Percentiles rank a stretch among this genome's conserved stretches.
phyloP scores from a whole-genome alignment of 2,888 invertebrate species.

The Scrobipalpa atriplicella region DNA sequence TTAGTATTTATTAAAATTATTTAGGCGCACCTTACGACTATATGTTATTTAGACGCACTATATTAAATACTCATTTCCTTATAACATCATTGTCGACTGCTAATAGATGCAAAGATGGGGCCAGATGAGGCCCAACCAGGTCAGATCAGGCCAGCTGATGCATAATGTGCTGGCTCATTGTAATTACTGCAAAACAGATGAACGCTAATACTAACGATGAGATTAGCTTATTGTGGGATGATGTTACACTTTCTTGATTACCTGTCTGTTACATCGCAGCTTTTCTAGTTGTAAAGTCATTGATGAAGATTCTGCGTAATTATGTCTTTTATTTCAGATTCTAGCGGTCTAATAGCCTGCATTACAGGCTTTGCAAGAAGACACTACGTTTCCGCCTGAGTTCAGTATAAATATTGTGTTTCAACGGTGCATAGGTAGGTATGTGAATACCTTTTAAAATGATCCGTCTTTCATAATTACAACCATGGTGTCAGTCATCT shows the following conservation, averaged over 20 bases:
- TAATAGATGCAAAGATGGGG: constrained; percentile 29
- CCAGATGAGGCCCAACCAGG: not conserved
- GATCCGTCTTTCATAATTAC: too few species aligned
- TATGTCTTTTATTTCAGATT: not conserved
- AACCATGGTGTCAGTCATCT: too few species aligned
- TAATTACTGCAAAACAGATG: constrained; percentile 37
- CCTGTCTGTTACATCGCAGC: constrained; percentile 8
- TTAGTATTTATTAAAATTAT: too few species aligned
- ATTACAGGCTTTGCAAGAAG: too few species aligned
- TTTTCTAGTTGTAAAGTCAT: not conserved
- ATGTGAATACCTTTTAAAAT: too few species aligned
- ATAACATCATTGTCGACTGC: not conserved
- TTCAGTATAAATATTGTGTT: too few species aligned
- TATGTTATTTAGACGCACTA: too few species aligned
- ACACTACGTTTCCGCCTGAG: too few species aligned
- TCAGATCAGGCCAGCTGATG: constrained; percentile 20
- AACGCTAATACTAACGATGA: constrained; percentile 24
- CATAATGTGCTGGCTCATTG: constrained; percentile 32
- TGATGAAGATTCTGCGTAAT: not conserved
- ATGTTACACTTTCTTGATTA: constrained; percentile 6
- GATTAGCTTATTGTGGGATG: constrained; percentile 15
- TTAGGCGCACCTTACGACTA: too few species aligned
- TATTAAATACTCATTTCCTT: not conserved
- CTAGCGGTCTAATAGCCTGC: not conserved
- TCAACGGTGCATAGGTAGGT: too few species aligned